Evolutionary conservation across 92 coral and sea anemone species (phyloP).

Genomic region (Palythoa grandis): DNA sequence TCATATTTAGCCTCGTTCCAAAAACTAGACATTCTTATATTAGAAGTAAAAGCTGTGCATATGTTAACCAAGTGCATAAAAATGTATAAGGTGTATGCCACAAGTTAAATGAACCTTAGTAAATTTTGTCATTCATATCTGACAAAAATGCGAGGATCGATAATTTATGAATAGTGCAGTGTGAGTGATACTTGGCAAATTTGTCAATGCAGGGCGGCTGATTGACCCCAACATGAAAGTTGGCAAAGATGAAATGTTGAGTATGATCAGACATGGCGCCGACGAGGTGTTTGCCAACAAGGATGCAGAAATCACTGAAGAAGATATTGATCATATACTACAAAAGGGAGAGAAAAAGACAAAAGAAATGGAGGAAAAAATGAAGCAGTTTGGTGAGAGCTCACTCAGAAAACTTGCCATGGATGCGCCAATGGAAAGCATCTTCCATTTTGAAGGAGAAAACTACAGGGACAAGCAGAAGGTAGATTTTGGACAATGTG

Average conservation of each 20-base stretch:
- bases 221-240: slow-evolving; percentile 97
- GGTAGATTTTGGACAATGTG: slow-evolving; percentile 51
- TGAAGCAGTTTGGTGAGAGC: slow-evolving; percentile 99
- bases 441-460: slow-evolving; percentile 99
- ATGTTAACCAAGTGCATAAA: no score
- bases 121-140: no score
- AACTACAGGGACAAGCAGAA: slow-evolving; percentile 98
- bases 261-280: slow-evolving; percentile 98
- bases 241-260: slow-evolving; percentile 96
- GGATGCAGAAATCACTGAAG: slow-evolving; percentile 96
- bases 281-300: slow-evolving; percentile 98
- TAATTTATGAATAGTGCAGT: not conserved
- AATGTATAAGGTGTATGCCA: no score
- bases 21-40: no score
- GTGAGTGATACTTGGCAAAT: not conserved
- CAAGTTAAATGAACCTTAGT: not conserved
- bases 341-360: slow-evolving; percentile 95
- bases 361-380: slow-evolving; percentile 91
- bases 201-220: slow-evolving; percentile 73
- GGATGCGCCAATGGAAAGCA: slow-evolving; percentile 96
- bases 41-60: no score
- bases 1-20: no score
- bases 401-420: slow-evolving; percentile 90
- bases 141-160: no score
- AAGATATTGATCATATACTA: slow-evolving; percentile 89